These are phyloP conservation scores for Benitochromis conjunctus DNA, from an alignment of 2,113 vertebrate genomes.

Conservation along the genomic window DNA sequence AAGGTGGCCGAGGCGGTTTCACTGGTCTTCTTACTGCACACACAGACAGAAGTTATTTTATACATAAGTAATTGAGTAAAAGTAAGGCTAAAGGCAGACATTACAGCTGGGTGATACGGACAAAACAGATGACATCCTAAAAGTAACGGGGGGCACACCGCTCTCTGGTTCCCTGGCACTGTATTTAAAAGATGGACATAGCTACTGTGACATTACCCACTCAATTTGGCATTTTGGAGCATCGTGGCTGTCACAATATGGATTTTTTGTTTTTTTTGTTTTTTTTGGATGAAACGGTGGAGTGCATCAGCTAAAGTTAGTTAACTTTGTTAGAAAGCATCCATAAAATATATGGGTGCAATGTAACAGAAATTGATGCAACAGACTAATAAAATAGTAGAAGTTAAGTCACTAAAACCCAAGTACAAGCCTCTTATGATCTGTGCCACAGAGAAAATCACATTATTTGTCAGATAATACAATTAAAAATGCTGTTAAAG, in stretches of 20 bases:
- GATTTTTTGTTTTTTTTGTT: not conserved
- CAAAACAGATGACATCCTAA: not conserved
- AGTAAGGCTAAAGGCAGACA: not conserved
- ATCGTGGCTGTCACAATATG: fast-evolving
- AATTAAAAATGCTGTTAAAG: not conserved
- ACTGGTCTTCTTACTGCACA: conserved; percentile 63
- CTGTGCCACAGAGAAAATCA: not conserved
- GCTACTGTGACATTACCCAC: not conserved
- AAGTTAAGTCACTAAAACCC: not conserved
- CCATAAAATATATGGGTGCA: not conserved
- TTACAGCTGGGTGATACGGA: not conserved
- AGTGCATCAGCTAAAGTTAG: not conserved
- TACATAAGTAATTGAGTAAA: too few relatives aligned
- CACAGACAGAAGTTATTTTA: not conserved
- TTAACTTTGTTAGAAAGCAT: not conserved
- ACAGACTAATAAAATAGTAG: not conserved
- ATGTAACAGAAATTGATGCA: not conserved
- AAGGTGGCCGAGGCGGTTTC: conserved; percentile 78
- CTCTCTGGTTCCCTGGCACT: not conserved
- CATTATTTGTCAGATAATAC: not conserved
- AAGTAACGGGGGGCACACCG: not conserved
- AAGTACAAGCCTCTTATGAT: not conserved
- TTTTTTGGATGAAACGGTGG: not conserved
- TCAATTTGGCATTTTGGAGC: not conserved
- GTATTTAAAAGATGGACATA: not conserved